Base-by-base conservation (phyloP, 2,113 vertebrate species). In the Eclectus roratus region DNA sequence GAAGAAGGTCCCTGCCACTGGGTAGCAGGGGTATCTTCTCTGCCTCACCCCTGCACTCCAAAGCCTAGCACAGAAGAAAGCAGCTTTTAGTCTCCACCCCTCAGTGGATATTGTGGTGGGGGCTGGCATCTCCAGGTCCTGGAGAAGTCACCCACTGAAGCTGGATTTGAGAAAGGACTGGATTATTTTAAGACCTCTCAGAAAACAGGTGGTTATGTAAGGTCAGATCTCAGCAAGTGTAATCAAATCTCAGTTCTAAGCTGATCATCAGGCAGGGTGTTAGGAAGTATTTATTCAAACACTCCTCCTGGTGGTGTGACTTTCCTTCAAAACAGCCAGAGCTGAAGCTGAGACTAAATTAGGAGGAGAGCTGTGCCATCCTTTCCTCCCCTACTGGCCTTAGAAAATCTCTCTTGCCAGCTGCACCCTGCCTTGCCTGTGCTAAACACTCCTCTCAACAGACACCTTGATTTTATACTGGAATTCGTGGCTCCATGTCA, bases 241-340 rank as follows among this genome's bases (percentile, higher is more conserved):
- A 86, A 93, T 91, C 88, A 94, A 93, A 95, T 95, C 89, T 94
- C 84, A 93, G 25, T 63, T 87, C 53, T 97, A 96, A 97, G 88
- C 85, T 91, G 94, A 84, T 96, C 87, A 73, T 35, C 55, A 82
- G 53, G 31, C 39, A 92, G 91, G 73, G 91, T 80, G 93, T 96
- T 96, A 94, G 79, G 79, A 94, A 44, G 63, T 71, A 80, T 89
- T 97, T 94, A 88, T 77, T 53, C 64, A 88, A 85, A n/a, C 77
- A 58, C 61, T 84, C 41, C 46, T 87, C 88, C 56, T 49, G 69
- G 70, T 1, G 0, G 71, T 82, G 49, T 65, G 46, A 52, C 80
- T 91, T 89, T 39, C 65, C 53, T 88, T 47, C 37, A 41, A 84
- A 85, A 71, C 46, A 88, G 13, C 15, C 28, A 77, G 43, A 66